Evolutionary conservation across 2,888 invertebrate genomes (phyloP).

Genomic region (Orthosia cruda): DNA sequence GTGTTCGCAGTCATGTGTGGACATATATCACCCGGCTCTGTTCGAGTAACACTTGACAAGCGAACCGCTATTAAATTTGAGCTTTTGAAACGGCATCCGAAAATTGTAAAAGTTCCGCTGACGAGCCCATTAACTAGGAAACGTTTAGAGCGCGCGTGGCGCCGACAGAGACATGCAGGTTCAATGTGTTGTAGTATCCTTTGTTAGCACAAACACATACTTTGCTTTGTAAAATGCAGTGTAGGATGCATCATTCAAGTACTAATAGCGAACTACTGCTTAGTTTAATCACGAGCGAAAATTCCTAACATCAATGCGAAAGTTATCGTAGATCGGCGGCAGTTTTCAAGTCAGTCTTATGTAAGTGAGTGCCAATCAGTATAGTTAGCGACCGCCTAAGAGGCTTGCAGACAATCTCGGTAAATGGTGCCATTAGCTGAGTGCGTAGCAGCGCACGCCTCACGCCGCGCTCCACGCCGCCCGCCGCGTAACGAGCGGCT

Average conservation of each 20-base stretch:
- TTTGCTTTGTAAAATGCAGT: slow-evolving; percentile 17
- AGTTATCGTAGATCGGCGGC: slow-evolving; percentile 41
- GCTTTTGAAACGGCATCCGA: slow-evolving; percentile 70
- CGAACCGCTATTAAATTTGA: slow-evolving; percentile 72
- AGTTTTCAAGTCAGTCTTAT: slow-evolving; percentile 46
- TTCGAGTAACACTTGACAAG: slow-evolving; percentile 60
- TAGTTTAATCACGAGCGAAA: slow-evolving; percentile 1
- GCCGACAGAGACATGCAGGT: slow-evolving; percentile 16
- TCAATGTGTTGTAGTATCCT: slow-evolving; percentile 9
- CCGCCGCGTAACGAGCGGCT: slow-evolving; percentile 76
- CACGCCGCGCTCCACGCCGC: no score
- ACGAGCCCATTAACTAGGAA: slow-evolving; percentile 64
- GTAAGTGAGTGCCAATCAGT: slow-evolving; percentile 74
- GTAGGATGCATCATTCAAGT: background rate
- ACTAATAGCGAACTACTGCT: background rate
- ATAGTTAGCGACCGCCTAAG: slow-evolving; percentile 73
- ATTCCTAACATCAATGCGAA: slow-evolving; percentile 11
- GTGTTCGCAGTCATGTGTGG: slow-evolving; percentile 66
- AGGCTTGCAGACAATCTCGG: slow-evolving; percentile 80
- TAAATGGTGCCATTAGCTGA: slow-evolving; percentile 85
- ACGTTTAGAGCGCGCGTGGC: slow-evolving; percentile 31
- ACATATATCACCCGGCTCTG: slow-evolving; percentile 63
- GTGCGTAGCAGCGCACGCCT: slow-evolving; percentile 74
- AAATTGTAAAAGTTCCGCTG: slow-evolving; percentile 74
- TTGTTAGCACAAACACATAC: slow-evolving; percentile 6